A percentile compares a stretch with the other conserved stretches of the same genome.
phyloP scores from a whole-genome alignment of 2,797 vertebrate genomes.

The Molothrus aeneus region DNA sequence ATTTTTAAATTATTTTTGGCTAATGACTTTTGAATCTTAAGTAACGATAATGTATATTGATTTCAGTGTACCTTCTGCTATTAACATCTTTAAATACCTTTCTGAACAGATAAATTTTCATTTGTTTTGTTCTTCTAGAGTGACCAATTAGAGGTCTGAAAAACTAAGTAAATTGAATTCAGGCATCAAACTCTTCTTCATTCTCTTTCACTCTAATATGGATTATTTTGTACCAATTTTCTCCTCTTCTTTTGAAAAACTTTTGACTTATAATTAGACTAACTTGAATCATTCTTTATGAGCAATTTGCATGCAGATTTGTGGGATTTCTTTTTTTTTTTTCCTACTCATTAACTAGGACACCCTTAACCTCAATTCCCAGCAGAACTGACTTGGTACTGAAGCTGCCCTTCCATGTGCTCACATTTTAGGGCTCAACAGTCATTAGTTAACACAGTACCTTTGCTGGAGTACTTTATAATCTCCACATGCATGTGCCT shows the following conservation, averaged over 20 bases:
- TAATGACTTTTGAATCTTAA: background rate
- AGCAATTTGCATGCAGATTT: conserved; percentile 2
- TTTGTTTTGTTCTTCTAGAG: background rate
- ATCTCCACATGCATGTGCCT: background rate
- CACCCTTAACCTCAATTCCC: background rate
- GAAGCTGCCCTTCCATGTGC: background rate
- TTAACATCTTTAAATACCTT: background rate
- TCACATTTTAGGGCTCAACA: background rate
- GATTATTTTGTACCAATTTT: conserved; percentile 7
- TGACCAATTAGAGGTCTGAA: conserved; percentile 23
- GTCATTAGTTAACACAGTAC: background rate
- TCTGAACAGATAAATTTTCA: background rate
- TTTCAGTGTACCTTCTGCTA: background rate
- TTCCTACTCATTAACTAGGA: background rate
- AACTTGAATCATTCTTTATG: conserved; percentile 17
- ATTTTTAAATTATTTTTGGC: background rate
- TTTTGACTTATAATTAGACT: conserved; percentile 27
- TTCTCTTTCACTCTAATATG: background rate
- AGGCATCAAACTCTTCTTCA: background rate
- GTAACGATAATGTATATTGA: background rate
- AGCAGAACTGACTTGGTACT: background rate
- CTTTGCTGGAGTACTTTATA: background rate
- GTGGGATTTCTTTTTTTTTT: background rate
- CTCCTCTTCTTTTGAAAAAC: background rate
- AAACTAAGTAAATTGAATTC: conserved; percentile 13